phyloP scores from a whole-genome alignment of 2,797 vertebrate genomes.

The Astyanax mexicanus region DNA sequence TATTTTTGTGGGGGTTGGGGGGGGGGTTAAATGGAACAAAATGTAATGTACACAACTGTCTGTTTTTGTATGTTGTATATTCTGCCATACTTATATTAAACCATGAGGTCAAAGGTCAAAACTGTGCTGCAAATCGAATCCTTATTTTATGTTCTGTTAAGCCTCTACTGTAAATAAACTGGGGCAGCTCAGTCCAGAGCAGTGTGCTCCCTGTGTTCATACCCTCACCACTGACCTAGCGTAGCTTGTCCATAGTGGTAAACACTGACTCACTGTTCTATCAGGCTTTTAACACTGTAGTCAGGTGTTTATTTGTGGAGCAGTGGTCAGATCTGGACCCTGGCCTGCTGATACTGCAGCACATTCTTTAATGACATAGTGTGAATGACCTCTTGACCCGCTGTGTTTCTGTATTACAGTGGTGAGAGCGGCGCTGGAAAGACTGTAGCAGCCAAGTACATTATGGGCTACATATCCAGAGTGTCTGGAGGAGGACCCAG shows the following conservation, averaged over 20 bases:
- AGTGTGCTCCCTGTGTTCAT: constrained; percentile 2
- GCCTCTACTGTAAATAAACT: background rate
- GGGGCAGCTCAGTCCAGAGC: background rate
- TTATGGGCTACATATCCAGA: constrained; percentile 87
- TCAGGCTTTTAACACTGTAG: background rate
- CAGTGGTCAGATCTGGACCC: constrained; percentile 4
- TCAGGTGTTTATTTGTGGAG: constrained; percentile 13
- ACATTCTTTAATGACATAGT: background rate
- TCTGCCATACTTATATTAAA: too few relatives aligned
- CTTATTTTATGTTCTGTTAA: too few relatives aligned
- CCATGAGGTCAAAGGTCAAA: too few relatives aligned
- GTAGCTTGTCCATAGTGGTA: background rate
- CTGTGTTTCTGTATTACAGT: constrained; percentile 55
- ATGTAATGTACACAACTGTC: too few relatives aligned
- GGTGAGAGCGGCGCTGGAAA: constrained; percentile 87
- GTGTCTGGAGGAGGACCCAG: constrained; percentile 83
- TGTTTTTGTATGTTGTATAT: too few relatives aligned
- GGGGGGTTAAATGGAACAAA: too few relatives aligned
- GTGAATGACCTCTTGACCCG: background rate
- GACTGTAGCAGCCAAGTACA: constrained; percentile 85
- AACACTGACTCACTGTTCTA: background rate
- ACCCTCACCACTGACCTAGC: constrained; percentile 1
- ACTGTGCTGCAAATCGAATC: too few relatives aligned
- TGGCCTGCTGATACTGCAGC: background rate
- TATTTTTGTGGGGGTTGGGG: too few relatives aligned